Evolutionary conservation across 2,113 vertebrate genomes (phyloP).

Genomic region (Bos indicus): DNA sequence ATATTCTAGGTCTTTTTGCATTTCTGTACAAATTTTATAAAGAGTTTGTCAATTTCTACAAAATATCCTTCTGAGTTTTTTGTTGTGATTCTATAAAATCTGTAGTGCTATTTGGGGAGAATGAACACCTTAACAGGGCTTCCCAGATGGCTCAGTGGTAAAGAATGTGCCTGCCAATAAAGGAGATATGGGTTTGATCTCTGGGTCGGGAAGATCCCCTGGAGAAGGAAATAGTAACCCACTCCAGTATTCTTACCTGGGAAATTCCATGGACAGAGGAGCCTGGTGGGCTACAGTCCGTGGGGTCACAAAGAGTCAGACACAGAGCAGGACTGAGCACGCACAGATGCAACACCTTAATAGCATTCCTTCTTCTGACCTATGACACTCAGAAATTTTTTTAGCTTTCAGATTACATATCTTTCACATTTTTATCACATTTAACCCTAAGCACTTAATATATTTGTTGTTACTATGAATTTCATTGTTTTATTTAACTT

Average conservation of each 20-base stretch:
- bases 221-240: not conserved
- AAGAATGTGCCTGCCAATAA: not conserved
- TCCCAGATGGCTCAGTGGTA: not conserved
- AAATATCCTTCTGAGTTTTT: not conserved
- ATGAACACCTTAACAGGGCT: not conserved
- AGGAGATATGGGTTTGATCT: not conserved
- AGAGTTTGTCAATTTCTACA: not conserved
- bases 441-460: not conserved
- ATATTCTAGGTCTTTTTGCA: not conserved
- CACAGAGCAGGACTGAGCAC: not conserved
- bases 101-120: not conserved
- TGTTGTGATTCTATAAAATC: not conserved
- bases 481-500: not conserved
- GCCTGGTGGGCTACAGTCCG: not conserved
- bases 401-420: not conserved
- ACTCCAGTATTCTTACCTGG: not conserved
- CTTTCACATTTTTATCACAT: not conserved
- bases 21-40: not conserved
- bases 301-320: not conserved
- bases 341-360: not conserved
- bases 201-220: not conserved
- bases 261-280: not conserved
- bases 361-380: not conserved
- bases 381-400: not conserved
- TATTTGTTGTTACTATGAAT: not conserved